Evolutionary conservation across 2,888 invertebrate species (phyloP), one percentile per base, ranked within the genome.

Genomic region (Xanthorhoe designata): DNA sequence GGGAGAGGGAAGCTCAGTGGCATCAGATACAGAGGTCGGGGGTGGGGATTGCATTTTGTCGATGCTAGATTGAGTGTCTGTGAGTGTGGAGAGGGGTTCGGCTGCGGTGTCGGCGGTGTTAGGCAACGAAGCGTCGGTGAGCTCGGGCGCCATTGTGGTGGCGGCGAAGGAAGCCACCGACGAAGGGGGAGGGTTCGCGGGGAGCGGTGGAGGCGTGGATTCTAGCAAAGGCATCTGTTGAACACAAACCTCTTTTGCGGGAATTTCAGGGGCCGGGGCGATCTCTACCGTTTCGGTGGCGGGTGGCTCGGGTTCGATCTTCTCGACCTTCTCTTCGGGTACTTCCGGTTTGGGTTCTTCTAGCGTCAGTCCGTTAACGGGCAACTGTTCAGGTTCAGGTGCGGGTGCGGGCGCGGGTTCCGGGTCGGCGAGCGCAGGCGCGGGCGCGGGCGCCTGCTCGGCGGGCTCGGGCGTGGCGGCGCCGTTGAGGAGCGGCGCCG

Each of bases 91-190:
- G 64, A 79, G 83, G 82, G 85, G 77, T 75, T 84, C 77, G 75
- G 81, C 82, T 81, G 81, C 77, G 75, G 83, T 84, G 80, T 86
- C 89, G 80, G 89, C 81, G 77, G 86, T 85, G 84, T 89, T 90
- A 88, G 85, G 81, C 83, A 88, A 87, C 83, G 89, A 87, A 90
- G 91, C 87, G 75, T 87, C 88, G 78, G 89, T 83, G 83, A 76
- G 84, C 81, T 92, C 92, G 78, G 90, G 94, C 85, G 95, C 95
- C 94, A 95, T 95, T 73, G 95, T 95, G 84, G 95, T 94, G 84
- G 95, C 95, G 87, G 96, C 96, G 89, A 96, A 96, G 79, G 95
- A 95, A 87, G 95, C 95, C 92, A 96, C 95, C 90, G 96, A 96
- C 82, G 96, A 96, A 78, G 96, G 96, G 86, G 96, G 96, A 84